Conservation (phyloP, 2,113 vertebrate genomes). For the Pycnonotus jocosus region DNA sequence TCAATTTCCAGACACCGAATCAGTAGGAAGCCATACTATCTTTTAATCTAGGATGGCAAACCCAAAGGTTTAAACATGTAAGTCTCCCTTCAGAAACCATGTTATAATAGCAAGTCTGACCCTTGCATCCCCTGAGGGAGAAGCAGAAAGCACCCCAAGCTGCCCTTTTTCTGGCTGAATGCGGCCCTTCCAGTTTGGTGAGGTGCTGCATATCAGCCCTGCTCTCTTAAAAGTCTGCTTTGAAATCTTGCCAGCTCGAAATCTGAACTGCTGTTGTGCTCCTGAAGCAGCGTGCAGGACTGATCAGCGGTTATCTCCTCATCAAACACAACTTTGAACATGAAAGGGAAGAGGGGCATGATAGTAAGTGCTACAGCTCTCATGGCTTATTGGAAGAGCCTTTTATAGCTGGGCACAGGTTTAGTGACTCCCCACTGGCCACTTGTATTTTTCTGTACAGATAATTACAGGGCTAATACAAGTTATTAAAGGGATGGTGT, state of each 20-base stretch:
- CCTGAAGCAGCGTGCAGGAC: accelerated
- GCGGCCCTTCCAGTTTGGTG: not conserved
- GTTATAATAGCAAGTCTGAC: not conserved
- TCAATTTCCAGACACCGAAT: not conserved
- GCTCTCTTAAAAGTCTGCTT: not conserved
- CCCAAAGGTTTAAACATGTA: not conserved
- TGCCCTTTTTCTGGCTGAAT: not conserved
- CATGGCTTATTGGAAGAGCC: not conserved
- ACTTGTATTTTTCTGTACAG: not conserved
- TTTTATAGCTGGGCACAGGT: not conserved
- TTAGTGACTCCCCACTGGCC: not conserved
- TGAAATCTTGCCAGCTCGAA: not conserved
- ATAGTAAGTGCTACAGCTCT: not conserved
- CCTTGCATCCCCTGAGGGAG: not conserved
- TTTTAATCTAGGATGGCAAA: not conserved
- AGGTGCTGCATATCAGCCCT: not conserved
- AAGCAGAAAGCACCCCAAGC: not conserved
- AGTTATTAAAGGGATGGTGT: not conserved
- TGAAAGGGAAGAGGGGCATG: not conserved
- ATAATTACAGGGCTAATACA: not conserved
- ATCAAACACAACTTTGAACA: not conserved
- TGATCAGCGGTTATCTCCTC: not conserved
- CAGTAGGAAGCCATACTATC: not conserved
- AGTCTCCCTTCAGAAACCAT: not conserved
- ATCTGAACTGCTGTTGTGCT: not conserved